Evolutionary conservation across 2,797 vertebrate species (phyloP).

Genomic region (Adelosebastes latens): DNA sequence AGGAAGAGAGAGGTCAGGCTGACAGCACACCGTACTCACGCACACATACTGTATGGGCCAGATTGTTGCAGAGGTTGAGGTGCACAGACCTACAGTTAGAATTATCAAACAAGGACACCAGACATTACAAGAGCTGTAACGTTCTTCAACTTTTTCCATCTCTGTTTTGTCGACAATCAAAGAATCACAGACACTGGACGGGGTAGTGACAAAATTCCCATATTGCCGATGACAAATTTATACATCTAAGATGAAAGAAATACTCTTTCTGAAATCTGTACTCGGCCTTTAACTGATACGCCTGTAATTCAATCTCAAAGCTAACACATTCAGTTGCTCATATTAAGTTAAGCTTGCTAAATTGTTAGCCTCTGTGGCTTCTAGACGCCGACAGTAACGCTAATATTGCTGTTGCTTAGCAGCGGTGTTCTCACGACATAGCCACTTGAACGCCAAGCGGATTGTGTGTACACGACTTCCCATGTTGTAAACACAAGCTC

Average conservation of each 20-base stretch:
- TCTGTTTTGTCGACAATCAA: not conserved
- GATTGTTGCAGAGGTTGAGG: not conserved
- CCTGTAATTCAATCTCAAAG: not conserved
- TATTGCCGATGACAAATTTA: not conserved
- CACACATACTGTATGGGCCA: not conserved
- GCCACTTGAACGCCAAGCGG: accelerated
- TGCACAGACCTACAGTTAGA: not conserved
- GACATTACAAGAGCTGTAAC: not conserved
- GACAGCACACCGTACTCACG: slow-evolving; percentile 27
- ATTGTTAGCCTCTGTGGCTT: too few relatives aligned
- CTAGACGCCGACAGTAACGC: too few relatives aligned
- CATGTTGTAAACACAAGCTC: too few relatives aligned
- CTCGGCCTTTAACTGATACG: not conserved
- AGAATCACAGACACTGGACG: not conserved
- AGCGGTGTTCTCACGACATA: too few relatives aligned
- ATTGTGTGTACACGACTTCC: too few relatives aligned
- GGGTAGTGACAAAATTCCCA: not conserved
- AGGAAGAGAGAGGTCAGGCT: slow-evolving; percentile 10
- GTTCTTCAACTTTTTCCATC: not conserved
- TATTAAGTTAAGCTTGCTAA: too few relatives aligned
- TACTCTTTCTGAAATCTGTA: not conserved
- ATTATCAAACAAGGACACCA: slow-evolving; percentile 2
- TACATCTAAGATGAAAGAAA: not conserved
- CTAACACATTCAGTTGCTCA: not conserved
- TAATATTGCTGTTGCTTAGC: too few relatives aligned